These are phyloP conservation scores for Eucidaris tribuloides DNA, from an alignment of 35 echinoderm and acorn worm species.

Conservation along the genomic window DNA sequence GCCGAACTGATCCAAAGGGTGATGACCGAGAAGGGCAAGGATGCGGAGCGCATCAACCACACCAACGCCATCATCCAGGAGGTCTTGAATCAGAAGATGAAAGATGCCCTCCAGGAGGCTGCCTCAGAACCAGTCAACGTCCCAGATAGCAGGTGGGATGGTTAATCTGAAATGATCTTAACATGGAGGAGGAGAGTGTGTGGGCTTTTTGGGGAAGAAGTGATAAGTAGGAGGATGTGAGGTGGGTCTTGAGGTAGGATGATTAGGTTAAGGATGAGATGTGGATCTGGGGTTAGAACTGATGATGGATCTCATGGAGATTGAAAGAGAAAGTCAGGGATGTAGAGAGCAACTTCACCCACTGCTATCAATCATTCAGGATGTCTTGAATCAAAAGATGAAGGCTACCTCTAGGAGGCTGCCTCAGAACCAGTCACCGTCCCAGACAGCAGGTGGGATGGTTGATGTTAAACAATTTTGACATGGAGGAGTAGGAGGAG, in stretches of 20 bases:
- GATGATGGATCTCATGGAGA: constrained; percentile 58
- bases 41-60: constrained; percentile 62
- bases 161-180: too few species aligned
- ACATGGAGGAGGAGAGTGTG: too few species aligned
- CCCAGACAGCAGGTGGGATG: neutral
- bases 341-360: constrained; percentile 48
- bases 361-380: constrained; percentile 54
- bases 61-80: constrained; percentile 61
- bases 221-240: too few species aligned
- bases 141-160: neutral
- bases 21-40: constrained; percentile 70
- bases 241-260: too few species aligned
- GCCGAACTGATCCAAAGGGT: constrained; percentile 64
- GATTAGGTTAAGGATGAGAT: too few species aligned
- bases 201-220: too few species aligned
- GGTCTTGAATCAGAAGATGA: constrained; percentile 52
- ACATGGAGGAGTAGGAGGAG: too few species aligned
- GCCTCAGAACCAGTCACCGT: neutral
- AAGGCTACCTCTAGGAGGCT: constrained; percentile 47
- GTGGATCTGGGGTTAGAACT: constrained; percentile 56
- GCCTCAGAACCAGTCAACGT: neutral
- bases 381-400: constrained; percentile 52
- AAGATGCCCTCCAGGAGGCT: constrained; percentile 46
- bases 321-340: constrained; percentile 70
- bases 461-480: too few species aligned